Evolutionary conservation across 2,888 invertebrate species (phyloP), one percentile per base, ranked within the genome.

Genomic region (Heliconius ethilla): DNA sequence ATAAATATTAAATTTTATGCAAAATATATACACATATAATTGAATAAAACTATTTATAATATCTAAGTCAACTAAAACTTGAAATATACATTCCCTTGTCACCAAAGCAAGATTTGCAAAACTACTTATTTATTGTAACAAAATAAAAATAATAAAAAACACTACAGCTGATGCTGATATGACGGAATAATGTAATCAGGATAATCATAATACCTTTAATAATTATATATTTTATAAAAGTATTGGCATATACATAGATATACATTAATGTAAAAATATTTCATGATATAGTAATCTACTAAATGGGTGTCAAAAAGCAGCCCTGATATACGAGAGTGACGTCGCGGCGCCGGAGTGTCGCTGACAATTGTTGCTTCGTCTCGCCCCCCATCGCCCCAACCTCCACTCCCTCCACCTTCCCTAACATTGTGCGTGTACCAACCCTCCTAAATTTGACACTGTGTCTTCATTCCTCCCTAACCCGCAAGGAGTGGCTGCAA

Each of bases 321-420:
- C 84, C 83, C 85, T 84, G 77, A 13, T 40, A 51, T 51, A 51
- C 18, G 18, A 22, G n/a, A n/a, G 45, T n/a, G 66, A 59, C 78
- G 45, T 74, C 25, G 40, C 74, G 92, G 91, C 91, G 92, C 91
- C 92, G 83, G 86, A 86, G 85, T 86, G 91, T 84, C 91, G 91
- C 82, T 83, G 79, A 33, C 86, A 91, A 90, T 90, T 91, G 91
- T 91, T 91, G 92, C 89, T 80, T 84, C 78, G 82, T 67, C 81
- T 77, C 81, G 80, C 75, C 80, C 18, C 80, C 78, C 69, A 72
- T 70, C 75, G 70, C 55, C 79, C 63, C 37, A 55, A 69, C 37
- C 77, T 29, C 51, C 15, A 29, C 74, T 55, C 70, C 33, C 70
- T 40, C 70, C 67, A 65, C 69, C 55, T 72, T 69, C n/a, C 80